These are phyloP conservation scores for Halocynthia aurantium DNA, from an alignment of 23 tunicate species.

Conservation along the genomic window DNA sequence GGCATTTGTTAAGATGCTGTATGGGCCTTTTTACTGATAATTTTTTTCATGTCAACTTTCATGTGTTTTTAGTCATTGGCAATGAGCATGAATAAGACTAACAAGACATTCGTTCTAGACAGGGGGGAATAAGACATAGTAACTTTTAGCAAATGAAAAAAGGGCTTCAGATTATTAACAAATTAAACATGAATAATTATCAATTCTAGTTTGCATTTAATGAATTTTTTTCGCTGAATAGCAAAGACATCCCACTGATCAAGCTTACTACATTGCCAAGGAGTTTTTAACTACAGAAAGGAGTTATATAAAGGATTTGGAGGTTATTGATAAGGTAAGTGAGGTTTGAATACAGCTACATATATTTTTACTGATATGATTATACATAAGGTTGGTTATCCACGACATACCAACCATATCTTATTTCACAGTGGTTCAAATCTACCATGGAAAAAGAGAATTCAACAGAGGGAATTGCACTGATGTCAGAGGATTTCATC, in stretches of 20 bases:
- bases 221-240: neutral
- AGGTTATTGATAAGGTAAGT: conserved; percentile 63
- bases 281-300: conserved; percentile 88
- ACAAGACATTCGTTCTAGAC: too few relatives aligned
- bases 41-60: neutral
- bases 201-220: neutral
- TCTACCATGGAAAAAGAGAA: conserved; percentile 17
- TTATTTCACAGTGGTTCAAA: conserved; percentile 48
- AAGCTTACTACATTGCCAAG: conserved; percentile 76
- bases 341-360: neutral
- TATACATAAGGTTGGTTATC: neutral
- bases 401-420: neutral
- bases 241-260: conserved; percentile 54
- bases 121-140: too few relatives aligned
- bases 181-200: too few relatives aligned
- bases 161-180: neutral
- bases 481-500: conserved; percentile 42
- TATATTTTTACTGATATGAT: neutral
- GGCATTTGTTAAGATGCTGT: neutral
- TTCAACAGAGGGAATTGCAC: conserved; percentile 5
- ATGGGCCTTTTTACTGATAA: neutral
- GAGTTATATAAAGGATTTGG: conserved; percentile 74
- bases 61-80: neutral
- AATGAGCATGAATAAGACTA: too few relatives aligned
- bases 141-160: too few relatives aligned